Conservation (phyloP, 2,113 vertebrate genomes). For the Calidris pugnax region DNA sequence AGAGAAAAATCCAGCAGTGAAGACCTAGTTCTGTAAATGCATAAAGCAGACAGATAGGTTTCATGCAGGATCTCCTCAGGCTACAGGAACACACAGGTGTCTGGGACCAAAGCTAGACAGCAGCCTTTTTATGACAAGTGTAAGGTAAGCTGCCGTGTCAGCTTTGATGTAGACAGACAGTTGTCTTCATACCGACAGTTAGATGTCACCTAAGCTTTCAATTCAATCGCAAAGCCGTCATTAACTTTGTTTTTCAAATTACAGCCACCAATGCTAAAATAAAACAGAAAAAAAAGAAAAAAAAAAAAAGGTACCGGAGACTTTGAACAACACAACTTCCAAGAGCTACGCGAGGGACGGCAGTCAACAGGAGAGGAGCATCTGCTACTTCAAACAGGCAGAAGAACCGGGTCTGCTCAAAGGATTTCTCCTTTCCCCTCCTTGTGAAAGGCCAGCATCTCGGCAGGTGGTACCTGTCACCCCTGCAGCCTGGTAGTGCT, state of each 20-base stretch:
- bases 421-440: background rate
- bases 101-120: background rate
- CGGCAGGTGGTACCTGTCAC: background rate
- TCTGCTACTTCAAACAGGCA: slow-evolving; percentile 19
- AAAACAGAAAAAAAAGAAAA: background rate
- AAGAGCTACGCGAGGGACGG: background rate
- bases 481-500: fast-evolving
- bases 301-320: too few species aligned
- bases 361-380: background rate
- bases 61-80: background rate
- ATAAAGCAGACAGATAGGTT: background rate
- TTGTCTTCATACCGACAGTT: background rate
- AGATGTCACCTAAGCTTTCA: background rate
- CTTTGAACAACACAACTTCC: background rate
- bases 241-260: background rate
- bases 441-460: background rate
- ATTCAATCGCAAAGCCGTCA: background rate
- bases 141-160: background rate
- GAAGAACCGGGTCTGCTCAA: background rate
- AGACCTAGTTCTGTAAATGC: background rate
- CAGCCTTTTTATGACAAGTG: background rate
- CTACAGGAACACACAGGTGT: background rate
- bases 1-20: background rate
- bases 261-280: background rate
- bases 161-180: background rate